Percentiles rank a stretch among this genome's conserved stretches.
phyloP scores from a whole-genome alignment of 2,888 invertebrate species.

The Xestoiulus laeticollis region DNA sequence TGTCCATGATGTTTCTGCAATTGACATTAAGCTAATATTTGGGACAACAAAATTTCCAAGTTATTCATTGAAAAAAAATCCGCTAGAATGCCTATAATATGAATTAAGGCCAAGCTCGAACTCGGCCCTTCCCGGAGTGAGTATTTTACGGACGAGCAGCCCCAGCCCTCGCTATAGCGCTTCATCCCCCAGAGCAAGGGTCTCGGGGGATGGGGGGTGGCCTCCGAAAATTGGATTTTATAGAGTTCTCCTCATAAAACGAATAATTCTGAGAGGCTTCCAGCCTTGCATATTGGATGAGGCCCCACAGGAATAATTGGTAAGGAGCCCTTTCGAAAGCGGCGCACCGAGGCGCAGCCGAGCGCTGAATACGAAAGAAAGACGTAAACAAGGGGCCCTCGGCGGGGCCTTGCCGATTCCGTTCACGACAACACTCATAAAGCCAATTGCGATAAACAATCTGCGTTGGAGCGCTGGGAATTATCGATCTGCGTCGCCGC shows the following conservation, averaged over 20 bases:
- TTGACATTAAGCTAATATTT: too few species aligned
- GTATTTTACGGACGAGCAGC: background rate
- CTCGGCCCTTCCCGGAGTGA: background rate
- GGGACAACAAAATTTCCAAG: too few species aligned
- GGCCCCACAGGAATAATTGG: slow-evolving; percentile 5
- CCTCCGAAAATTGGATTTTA: background rate
- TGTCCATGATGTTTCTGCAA: too few species aligned
- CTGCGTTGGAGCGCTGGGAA: background rate
- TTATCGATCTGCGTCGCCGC: background rate
- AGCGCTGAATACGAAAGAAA: background rate
- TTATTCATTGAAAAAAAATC: too few species aligned
- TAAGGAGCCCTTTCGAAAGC: background rate
- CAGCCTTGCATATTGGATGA: background rate
- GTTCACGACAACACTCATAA: slow-evolving; percentile 6
- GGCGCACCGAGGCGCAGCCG: background rate
- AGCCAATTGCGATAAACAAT: slow-evolving; percentile 39
- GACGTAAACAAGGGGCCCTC: background rate
- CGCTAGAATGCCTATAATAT: too few species aligned
- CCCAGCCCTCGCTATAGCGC: background rate
- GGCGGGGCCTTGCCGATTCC: background rate
- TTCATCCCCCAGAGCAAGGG: background rate
- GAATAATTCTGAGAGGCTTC: background rate
- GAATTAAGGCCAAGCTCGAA: background rate
- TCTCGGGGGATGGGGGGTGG: background rate
- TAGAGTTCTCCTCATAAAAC: background rate